Conservation (phyloP, 2,888 invertebrate genomes). For the Stenotaenia linearis region DNA sequence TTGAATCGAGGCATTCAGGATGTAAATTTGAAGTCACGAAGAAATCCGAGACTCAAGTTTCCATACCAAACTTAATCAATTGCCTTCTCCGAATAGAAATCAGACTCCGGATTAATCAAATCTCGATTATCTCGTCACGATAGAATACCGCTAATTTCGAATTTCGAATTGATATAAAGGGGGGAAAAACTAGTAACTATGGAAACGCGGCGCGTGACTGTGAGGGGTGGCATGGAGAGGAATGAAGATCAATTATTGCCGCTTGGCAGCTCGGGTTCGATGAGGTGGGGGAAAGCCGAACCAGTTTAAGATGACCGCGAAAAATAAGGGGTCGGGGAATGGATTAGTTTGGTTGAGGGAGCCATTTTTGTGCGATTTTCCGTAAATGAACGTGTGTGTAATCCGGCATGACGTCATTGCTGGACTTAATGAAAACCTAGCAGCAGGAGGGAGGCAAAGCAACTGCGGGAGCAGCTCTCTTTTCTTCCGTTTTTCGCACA, state of each 20-base stretch:
- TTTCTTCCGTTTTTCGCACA: slow-evolving; percentile 1
- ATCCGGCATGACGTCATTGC: not conserved
- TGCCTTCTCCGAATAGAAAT: too few relatives aligned
- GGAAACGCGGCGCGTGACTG: not conserved
- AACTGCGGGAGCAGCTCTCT: not conserved
- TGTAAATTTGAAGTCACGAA: too few relatives aligned
- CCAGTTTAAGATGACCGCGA: slow-evolving; percentile 7
- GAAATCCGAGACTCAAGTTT: too few relatives aligned
- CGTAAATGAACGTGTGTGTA: not conserved
- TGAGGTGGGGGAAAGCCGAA: not conserved
- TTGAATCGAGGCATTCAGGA: too few relatives aligned
- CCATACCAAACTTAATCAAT: too few relatives aligned
- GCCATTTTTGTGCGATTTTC: not conserved
- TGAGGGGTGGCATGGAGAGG: not conserved
- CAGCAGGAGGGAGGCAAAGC: slow-evolving; percentile 1
- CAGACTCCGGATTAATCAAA: too few relatives aligned
- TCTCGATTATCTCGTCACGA: too few relatives aligned
- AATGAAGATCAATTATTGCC: slow-evolving; percentile 2
- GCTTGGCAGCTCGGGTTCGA: slow-evolving; percentile 16
- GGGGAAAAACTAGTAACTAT: not conserved
- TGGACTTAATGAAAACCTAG: slow-evolving; percentile 1
- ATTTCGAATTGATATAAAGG: too few relatives aligned
- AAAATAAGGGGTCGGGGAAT: not conserved
- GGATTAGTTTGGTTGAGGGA: not conserved
- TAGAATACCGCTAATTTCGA: too few relatives aligned